These are phyloP conservation scores for Zaprionus nigranus DNA, from an alignment of 1,140 invertebrate genomes.

Conservation along the genomic window DNA sequence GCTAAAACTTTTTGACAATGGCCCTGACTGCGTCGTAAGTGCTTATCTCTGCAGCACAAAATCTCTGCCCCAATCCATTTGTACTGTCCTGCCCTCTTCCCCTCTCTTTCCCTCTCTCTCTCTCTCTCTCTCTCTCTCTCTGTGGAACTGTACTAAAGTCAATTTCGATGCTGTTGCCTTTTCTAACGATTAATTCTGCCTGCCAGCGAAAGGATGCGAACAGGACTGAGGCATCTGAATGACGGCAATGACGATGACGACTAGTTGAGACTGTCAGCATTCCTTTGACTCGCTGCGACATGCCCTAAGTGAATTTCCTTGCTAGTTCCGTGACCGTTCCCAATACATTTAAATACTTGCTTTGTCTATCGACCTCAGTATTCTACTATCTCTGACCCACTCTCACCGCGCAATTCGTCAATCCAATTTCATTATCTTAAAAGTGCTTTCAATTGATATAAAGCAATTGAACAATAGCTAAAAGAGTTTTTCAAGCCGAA, in stretches of 20 bases:
- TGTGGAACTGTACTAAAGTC: constrained; percentile 18
- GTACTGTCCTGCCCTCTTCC: neutral
- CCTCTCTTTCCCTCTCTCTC: neutral
- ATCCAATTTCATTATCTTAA: neutral
- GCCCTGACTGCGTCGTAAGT: constrained; percentile 30
- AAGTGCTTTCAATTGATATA: neutral
- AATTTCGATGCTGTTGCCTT: constrained; percentile 30
- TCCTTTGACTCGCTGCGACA: constrained; percentile 5
- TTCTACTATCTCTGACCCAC: neutral
- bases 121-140: neutral
- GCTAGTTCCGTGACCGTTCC: neutral
- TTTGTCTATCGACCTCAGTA: neutral
- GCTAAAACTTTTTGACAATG: constrained; percentile 65
- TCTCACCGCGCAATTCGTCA: neutral
- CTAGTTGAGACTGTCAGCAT: constrained; percentile 25
- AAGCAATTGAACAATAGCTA: neutral
- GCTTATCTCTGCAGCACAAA: constrained; percentile 56
- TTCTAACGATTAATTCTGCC: constrained; percentile 46
- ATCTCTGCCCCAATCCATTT: constrained; percentile 55
- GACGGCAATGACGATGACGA: constrained; percentile 10
- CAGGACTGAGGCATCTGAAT: neutral
- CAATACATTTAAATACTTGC: constrained; percentile 5
- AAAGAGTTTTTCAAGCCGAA: too few relatives aligned
- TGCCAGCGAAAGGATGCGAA: constrained; percentile 29
- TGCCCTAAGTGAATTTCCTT: constrained; percentile 9